Evolutionary conservation across 2,797 vertebrate species (phyloP).

Genomic region (Vipera ursinii): DNA sequence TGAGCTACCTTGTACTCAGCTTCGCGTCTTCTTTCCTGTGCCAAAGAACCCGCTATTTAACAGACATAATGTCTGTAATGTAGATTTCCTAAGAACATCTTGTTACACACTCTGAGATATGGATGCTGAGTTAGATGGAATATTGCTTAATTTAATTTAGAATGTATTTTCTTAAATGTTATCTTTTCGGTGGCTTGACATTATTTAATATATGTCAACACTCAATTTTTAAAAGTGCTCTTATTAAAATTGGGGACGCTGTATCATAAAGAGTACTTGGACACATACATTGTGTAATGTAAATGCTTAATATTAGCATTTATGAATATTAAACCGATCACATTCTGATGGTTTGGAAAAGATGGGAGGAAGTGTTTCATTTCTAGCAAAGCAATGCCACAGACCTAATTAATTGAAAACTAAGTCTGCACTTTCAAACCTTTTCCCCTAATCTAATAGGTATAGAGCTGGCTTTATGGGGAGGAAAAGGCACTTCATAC

Average conservation of each 20-base stretch:
- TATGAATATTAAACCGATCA: not conserved
- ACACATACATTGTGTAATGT: no score
- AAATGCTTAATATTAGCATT: not conserved
- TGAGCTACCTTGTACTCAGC: no score
- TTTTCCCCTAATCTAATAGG: not conserved
- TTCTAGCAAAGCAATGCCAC: not conserved
- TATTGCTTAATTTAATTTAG: not conserved
- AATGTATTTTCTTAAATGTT: not conserved
- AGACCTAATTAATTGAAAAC: not conserved
- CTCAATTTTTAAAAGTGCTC: not conserved
- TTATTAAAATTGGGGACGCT: not conserved
- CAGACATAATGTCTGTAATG: not conserved
- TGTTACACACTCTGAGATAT: not conserved
- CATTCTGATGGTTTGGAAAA: not conserved
- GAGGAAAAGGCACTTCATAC: not conserved
- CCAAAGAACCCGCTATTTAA: no score
- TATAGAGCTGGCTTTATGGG: not conserved
- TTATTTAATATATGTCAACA: not conserved
- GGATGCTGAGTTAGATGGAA: not conserved
- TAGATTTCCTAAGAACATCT: not conserved
- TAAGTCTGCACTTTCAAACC: not conserved
- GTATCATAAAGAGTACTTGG: not conserved
- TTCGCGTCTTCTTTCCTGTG: no score
- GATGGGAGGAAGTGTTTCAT: not conserved
- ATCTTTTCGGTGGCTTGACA: not conserved